A percentile compares a stretch with the other conserved stretches of the same genome.
phyloP scores from a whole-genome alignment of 2,113 vertebrate genomes.

The Syrmaticus mikado region DNA sequence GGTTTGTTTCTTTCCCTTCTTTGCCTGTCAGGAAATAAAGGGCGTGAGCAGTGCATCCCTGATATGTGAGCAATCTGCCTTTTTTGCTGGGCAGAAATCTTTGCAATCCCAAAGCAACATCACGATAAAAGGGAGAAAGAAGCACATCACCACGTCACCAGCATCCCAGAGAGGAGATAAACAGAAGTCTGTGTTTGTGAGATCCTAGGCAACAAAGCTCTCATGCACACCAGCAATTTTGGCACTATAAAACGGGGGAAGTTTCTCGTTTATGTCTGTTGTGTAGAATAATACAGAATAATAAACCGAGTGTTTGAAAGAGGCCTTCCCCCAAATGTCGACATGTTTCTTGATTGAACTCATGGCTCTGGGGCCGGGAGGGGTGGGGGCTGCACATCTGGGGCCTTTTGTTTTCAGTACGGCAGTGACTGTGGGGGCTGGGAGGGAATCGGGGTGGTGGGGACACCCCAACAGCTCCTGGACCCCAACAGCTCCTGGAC shows the following conservation, averaged over 20 bases:
- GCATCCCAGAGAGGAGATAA: not conserved
- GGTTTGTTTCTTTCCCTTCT: not conserved
- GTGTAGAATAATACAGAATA: too few relatives aligned
- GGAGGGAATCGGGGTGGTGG: too few relatives aligned
- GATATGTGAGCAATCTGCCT: not conserved
- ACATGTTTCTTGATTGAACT: too few relatives aligned
- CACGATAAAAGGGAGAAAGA: not conserved
- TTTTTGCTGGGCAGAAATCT: not conserved
- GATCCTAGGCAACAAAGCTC: too few relatives aligned
- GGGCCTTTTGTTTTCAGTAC: not conserved
- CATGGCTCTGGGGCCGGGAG: not conserved
- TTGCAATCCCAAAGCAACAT: not conserved
- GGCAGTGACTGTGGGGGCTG: fast-evolving
- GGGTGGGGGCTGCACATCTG: not conserved
- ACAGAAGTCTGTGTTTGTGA: not conserved
- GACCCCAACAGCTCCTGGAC: too few relatives aligned
- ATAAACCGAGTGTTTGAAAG: too few relatives aligned
- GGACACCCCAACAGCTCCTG: not conserved
- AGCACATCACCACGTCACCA: not conserved
- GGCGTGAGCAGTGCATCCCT: not conserved
- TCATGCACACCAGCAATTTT: too few relatives aligned
- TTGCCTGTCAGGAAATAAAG: not conserved
- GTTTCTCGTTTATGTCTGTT: too few relatives aligned
- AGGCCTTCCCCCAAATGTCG: too few relatives aligned
- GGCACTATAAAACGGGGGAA: too few relatives aligned